phyloP scores from a whole-genome alignment of 2,113 vertebrate genomes.

The Hiodon alosoides region DNA sequence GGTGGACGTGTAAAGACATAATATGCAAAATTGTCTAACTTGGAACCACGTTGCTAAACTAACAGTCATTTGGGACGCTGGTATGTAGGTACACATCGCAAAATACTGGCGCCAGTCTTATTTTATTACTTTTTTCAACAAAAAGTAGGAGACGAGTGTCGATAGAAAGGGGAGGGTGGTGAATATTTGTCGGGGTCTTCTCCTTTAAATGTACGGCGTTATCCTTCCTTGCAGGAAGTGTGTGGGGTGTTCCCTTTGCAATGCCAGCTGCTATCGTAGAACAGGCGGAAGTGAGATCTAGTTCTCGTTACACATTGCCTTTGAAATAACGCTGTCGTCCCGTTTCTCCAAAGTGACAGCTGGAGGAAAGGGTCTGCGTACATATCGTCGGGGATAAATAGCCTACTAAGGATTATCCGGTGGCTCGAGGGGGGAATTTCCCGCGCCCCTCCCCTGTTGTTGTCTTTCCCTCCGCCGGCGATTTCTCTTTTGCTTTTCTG shows the following conservation, averaged over 20 bases:
- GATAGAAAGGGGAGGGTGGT: neutral
- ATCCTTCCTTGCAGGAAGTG: constrained; percentile 63
- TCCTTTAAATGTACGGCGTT: constrained; percentile 55
- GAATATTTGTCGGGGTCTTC: constrained; percentile 11
- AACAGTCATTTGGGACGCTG: too few species aligned
- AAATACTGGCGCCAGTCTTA: too few species aligned
- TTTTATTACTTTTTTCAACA: too few species aligned
- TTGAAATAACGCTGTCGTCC: constrained; percentile 4
- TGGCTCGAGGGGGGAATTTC: constrained; percentile 1
- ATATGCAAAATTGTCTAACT: too few species aligned
- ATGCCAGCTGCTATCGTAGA: constrained; percentile 52
- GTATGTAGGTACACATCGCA: too few species aligned
- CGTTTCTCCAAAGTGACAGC: constrained; percentile 9
- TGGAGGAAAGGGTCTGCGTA: neutral
- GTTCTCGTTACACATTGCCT: constrained; percentile 14
- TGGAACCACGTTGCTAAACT: too few species aligned
- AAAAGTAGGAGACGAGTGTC: too few species aligned
- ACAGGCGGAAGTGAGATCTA: constrained; percentile 42
- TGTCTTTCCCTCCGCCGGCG: neutral
- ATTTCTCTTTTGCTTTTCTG: neutral
- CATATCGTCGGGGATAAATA: neutral
- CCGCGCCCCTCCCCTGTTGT: constrained; percentile 8
- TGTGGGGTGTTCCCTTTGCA: constrained; percentile 48
- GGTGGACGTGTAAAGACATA: too few species aligned
- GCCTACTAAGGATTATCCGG: constrained; percentile 4